Percentiles rank a stretch among this genome's conserved stretches.
These are phyloP conservation scores for Protobothrops mucrosquamatus DNA, from an alignment of 2,113 vertebrate species.

Conservation along the genomic window DNA sequence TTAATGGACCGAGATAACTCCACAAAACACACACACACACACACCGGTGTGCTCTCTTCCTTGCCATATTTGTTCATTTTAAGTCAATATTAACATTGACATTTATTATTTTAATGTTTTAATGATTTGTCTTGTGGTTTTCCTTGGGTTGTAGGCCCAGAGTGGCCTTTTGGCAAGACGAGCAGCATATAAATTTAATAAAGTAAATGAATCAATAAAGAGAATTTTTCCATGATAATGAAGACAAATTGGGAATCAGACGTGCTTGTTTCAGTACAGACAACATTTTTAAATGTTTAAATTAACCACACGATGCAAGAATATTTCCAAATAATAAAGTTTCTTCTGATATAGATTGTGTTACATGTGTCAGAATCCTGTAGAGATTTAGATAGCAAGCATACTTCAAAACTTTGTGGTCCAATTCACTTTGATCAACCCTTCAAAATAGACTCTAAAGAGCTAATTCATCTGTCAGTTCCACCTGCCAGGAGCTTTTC, in stretches of 20 bases:
- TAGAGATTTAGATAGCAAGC: background rate
- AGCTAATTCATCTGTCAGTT: slow-evolving; percentile 11
- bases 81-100: background rate
- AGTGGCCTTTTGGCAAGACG: background rate
- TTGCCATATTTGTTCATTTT: background rate
- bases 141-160: background rate
- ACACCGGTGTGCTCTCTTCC: background rate
- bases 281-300: background rate
- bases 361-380: background rate
- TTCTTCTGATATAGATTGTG: background rate
- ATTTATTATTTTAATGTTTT: background rate
- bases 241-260: background rate
- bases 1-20: background rate
- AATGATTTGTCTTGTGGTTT: background rate
- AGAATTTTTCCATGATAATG: background rate
- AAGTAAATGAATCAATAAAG: background rate
- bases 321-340: background rate
- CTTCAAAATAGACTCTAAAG: background rate
- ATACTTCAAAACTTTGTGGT: background rate
- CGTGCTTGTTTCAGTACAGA: background rate
- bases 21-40: too few relatives aligned
- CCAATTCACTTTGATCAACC: slow-evolving; percentile 8
- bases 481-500: background rate
- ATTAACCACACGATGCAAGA: background rate
- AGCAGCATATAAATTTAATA: background rate